Evolutionary conservation across 2,888 invertebrate species (phyloP).

Genomic region (Drosophila anomalipes): DNA sequence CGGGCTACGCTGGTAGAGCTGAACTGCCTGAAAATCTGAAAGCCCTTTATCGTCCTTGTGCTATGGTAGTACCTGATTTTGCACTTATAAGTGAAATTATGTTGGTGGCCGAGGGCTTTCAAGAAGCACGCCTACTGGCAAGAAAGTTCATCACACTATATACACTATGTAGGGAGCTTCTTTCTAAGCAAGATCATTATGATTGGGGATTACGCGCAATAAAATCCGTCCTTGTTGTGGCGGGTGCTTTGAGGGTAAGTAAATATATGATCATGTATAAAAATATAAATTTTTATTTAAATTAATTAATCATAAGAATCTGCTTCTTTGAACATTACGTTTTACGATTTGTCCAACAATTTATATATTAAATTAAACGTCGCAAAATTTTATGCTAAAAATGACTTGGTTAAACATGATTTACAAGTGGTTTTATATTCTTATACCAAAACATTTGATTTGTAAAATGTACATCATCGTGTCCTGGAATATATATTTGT

Average conservation of each 20-base stretch:
- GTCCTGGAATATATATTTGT: no score
- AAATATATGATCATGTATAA: background rate
- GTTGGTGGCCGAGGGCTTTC: slow-evolving; percentile 98
- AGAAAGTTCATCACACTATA: slow-evolving; percentile 97
- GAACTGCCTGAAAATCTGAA: slow-evolving; percentile 94
- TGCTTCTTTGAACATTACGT: no score
- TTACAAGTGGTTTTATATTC: no score
- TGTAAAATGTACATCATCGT: no score
- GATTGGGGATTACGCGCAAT: slow-evolving; percentile 98
- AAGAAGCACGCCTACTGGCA: slow-evolving; percentile 95
- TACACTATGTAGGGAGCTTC: slow-evolving; percentile 94
- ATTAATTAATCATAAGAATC: no score
- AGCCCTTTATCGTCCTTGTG: slow-evolving; percentile 93
- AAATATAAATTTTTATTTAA: no score
- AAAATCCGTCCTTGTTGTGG: slow-evolving; percentile 97
- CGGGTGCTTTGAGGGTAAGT: slow-evolving; percentile 93
- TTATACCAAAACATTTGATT: no score
- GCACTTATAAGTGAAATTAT: slow-evolving; percentile 98
- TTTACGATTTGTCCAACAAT: no score
- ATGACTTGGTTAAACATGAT: no score
- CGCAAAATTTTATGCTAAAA: no score
- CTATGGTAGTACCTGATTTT: slow-evolving; percentile 98
- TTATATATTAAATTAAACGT: no score
- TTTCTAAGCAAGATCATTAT: slow-evolving; percentile 98
- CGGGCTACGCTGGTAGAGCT: slow-evolving; percentile 96